Conservation (phyloP, 1,140 invertebrate species). For the Papilio helenus region DNA sequence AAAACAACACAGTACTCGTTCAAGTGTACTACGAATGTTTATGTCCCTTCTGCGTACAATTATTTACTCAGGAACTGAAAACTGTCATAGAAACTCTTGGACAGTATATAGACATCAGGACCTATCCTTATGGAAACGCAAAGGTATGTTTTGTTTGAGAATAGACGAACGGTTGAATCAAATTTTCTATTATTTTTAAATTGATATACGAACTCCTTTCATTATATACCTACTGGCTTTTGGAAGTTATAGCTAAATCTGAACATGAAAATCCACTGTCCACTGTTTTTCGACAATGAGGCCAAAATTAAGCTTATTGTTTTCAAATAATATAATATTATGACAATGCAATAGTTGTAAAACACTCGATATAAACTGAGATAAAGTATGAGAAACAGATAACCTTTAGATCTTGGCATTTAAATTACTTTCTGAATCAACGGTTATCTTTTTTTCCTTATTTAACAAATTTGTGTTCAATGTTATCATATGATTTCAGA, state of each 20-base stretch:
- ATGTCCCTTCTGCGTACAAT: constrained; percentile 90
- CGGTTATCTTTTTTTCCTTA: neutral
- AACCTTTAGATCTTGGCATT: neutral
- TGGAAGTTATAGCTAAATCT: neutral
- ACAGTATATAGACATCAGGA: constrained; percentile 80
- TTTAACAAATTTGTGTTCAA: neutral
- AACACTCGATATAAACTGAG: neutral
- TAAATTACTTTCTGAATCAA: neutral
- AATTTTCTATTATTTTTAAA: neutral
- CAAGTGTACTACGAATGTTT: constrained; percentile 90
- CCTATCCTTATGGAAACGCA: constrained; percentile 92
- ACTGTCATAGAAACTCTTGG: constrained; percentile 78
- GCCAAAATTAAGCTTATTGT: neutral
- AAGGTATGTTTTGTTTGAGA: constrained; percentile 65
- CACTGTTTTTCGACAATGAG: too few relatives aligned
- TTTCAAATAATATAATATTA: neutral
- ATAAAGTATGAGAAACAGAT: neutral
- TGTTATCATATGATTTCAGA: constrained; percentile 50
- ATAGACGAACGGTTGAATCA: neutral
- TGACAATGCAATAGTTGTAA: neutral
- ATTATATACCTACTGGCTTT: neutral
- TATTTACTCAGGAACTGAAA: constrained; percentile 84
- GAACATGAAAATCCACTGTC: too few relatives aligned
- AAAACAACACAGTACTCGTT: constrained; percentile 49
- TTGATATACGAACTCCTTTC: neutral